Evolutionary conservation across 2,888 invertebrate species (phyloP), one percentile per base, ranked within the genome.

Genomic region (Andrena haemorrhoa): DNA sequence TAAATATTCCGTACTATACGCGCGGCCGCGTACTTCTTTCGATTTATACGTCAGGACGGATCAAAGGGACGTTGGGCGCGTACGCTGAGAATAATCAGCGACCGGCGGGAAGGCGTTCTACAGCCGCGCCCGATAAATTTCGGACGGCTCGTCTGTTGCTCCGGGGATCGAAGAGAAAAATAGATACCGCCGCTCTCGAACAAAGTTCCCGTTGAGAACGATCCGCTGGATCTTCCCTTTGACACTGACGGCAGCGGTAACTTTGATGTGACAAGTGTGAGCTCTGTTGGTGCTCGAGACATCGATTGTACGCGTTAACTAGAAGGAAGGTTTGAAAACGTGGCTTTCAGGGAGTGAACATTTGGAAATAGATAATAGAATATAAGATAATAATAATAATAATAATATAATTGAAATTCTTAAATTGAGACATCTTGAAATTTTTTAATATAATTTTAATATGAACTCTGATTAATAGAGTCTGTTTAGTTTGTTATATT

Each of bases 71-170:
- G 69, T n/a, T 60, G 68, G 58, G 41, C 58, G 10, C 63, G 63
- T 64, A 70, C 26, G 79, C 86, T 86, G 86, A 86, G 86, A 86
- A 84, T 86, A 86, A 86, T 86, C 86, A 65, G 66, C 66, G 66
- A 47, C 65, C 49, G 58, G 35, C 49, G 77, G 63, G 51, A 77
- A 83, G 81, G 66, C 71, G 69, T 75, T 69, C 53, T 73, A 70
- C 83, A 78, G 72, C 75, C 72, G 82, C n/a, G 82, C 60, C 61
- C 82, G 75, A 83, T 83, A 83, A 83, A 83, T 83, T 83, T 83
- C 65, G 53, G 49, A 35, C 68, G 74, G 53, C 41, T 10, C 31
- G 41, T 20, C 33, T 6, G 33, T 35, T 51, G 26, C 41, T 35
- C 23, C 23, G 75, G 61, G n/a, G 56, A 79, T 79, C 65, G 77